Conservation (phyloP, 2,113 vertebrate species). For the Procavia capensis region DNA sequence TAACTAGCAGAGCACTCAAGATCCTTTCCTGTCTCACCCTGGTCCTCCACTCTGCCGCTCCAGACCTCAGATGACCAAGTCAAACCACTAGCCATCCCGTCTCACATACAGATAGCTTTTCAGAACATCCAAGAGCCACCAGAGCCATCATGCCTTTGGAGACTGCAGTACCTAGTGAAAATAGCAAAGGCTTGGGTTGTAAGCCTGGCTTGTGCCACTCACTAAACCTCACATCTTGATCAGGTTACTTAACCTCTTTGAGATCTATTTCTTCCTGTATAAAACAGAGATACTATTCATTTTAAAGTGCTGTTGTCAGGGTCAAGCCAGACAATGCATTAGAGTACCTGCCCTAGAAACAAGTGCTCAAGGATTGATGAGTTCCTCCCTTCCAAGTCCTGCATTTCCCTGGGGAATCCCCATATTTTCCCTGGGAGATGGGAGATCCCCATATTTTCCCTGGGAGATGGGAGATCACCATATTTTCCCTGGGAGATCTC, state of each 20-base stretch:
- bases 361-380: not conserved
- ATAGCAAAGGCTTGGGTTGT: not conserved
- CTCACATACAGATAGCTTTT: not conserved
- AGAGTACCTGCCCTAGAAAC: not conserved
- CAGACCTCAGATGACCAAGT: not conserved
- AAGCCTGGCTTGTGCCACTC: not conserved
- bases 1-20: not conserved
- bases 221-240: not conserved
- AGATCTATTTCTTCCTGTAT: not conserved
- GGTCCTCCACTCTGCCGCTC: not conserved
- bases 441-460: too few species aligned
- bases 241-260: constrained; percentile 30
- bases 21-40: not conserved
- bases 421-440: too few species aligned
- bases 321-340: not conserved
- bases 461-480: too few species aligned
- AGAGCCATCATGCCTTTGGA: not conserved
- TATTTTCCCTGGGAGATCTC: too few species aligned
- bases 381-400: not conserved
- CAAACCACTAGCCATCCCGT: not conserved
- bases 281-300: constrained; percentile 13
- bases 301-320: not conserved
- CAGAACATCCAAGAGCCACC: not conserved
- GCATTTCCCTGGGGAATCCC: too few species aligned
- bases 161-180: not conserved